Conservation (phyloP, 2,113 vertebrate genomes). For the Scophthalmus maximus region DNA sequence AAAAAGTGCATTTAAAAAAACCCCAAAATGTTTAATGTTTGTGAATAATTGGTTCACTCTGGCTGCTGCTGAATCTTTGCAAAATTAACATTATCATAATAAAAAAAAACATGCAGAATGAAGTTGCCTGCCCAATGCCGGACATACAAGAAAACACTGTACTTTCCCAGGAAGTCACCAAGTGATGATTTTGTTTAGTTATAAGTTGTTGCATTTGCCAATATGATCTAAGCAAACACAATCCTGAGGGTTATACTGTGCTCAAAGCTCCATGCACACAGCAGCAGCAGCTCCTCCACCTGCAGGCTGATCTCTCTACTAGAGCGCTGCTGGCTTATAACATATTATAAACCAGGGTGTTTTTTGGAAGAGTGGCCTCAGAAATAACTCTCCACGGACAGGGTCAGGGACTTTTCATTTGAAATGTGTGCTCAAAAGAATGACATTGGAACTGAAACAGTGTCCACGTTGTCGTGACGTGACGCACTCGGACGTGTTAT, state of each 20-base stretch:
- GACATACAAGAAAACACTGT: neutral
- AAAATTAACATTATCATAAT: neutral
- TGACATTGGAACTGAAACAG: too few relatives aligned
- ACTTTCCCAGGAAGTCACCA: neutral
- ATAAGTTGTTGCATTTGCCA: neutral
- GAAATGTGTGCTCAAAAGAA: too few relatives aligned
- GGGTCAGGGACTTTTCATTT: conserved; percentile 5
- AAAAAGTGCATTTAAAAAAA: neutral
- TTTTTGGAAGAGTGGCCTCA: neutral
- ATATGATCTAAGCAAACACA: neutral
- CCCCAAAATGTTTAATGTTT: neutral
- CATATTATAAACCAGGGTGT: neutral
- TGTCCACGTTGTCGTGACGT: too few relatives aligned
- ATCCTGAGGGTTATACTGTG: neutral
- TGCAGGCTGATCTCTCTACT: conserved; percentile 8
- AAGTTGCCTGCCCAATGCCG: neutral
- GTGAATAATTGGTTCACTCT: neutral
- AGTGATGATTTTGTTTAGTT: neutral
- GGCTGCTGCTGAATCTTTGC: conserved; percentile 1
- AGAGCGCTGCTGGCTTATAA: conserved; percentile 43
- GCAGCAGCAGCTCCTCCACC: conserved; percentile 24
- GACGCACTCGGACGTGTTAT: too few relatives aligned
- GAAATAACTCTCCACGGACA: neutral
- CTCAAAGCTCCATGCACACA: conserved; percentile 32
- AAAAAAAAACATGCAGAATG: neutral